phyloP scores from a whole-genome alignment of 2,888 invertebrate species.

The Cryptops parisi region DNA sequence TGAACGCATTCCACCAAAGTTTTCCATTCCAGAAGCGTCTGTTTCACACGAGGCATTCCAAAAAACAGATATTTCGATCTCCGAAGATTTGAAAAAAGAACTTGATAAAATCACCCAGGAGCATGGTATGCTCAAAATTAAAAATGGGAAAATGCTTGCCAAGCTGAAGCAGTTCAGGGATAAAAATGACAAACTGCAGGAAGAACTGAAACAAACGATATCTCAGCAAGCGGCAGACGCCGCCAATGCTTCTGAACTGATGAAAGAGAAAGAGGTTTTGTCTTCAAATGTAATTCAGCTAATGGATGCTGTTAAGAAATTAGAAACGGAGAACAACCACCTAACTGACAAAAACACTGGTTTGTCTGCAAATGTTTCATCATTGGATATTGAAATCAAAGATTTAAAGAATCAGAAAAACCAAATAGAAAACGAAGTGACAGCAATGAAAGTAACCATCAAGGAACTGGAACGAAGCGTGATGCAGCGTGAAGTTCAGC shows the following conservation, averaged over 20 bases:
- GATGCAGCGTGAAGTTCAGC: not conserved
- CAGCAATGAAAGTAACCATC: not conserved
- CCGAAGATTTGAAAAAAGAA: constrained; percentile 5
- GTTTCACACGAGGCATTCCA: no score
- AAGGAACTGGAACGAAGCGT: not conserved
- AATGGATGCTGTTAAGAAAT: not conserved
- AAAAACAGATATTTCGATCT: not conserved
- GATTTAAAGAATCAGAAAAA: not conserved
- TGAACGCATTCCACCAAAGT: no score
- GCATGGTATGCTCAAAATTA: constrained; percentile 48
- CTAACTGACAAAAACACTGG: not conserved
- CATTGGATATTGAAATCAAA: no score
- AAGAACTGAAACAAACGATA: constrained; percentile 20
- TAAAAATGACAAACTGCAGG: constrained; percentile 30
- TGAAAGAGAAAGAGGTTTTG: not conserved
- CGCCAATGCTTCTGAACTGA: not conserved
- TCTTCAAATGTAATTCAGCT: not conserved
- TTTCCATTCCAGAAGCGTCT: no score
- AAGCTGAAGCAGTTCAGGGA: constrained; percentile 70
- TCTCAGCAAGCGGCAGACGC: no score
- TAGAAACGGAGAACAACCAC: not conserved
- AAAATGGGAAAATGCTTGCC: constrained; percentile 60
- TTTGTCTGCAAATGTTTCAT: not conserved
- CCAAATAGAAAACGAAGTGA: not conserved
- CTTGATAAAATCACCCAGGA: constrained; percentile 32